Evolutionary conservation across 1,140 invertebrate genomes (phyloP).

Genomic region (Bombus consobrinus): DNA sequence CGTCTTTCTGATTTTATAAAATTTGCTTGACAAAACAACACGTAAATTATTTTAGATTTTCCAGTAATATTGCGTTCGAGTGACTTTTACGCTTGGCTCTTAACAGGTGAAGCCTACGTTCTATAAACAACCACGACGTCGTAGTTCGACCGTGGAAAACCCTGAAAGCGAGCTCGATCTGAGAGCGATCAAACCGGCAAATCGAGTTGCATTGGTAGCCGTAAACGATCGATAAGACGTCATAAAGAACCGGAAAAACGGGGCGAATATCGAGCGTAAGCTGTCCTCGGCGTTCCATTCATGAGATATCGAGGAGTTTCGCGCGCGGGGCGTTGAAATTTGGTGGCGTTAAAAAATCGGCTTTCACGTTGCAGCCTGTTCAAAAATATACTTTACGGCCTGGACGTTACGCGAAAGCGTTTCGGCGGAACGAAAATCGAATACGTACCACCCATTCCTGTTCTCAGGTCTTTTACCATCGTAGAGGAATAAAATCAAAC

Average conservation of each 20-base stretch:
- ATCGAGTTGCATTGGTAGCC: constrained; percentile 9
- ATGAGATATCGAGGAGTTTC: background rate
- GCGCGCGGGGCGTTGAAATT: background rate
- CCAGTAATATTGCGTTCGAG: too few relatives aligned
- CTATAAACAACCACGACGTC: too few relatives aligned
- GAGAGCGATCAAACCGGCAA: background rate
- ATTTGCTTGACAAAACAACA: too few relatives aligned
- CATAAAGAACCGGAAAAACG: constrained; percentile 19
- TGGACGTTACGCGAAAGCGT: background rate
- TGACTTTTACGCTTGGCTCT: too few relatives aligned
- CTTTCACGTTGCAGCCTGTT: background rate
- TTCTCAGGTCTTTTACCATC: too few relatives aligned
- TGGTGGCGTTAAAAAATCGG: background rate
- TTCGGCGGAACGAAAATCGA: background rate
- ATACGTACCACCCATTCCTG: background rate
- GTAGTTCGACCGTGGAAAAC: background rate
- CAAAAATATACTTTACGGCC: background rate
- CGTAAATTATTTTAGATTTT: too few relatives aligned
- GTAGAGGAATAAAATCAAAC: background rate
- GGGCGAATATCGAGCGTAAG: background rate
- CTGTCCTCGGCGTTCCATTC: constrained; percentile 1
- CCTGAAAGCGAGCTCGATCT: background rate
- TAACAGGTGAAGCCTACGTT: too few relatives aligned
- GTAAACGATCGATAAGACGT: constrained; percentile 37
- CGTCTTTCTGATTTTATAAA: too few relatives aligned